These are phyloP conservation scores for Enteromius radiatus DNA, from an alignment of 2,797 vertebrate species.

Conservation along the genomic window DNA sequence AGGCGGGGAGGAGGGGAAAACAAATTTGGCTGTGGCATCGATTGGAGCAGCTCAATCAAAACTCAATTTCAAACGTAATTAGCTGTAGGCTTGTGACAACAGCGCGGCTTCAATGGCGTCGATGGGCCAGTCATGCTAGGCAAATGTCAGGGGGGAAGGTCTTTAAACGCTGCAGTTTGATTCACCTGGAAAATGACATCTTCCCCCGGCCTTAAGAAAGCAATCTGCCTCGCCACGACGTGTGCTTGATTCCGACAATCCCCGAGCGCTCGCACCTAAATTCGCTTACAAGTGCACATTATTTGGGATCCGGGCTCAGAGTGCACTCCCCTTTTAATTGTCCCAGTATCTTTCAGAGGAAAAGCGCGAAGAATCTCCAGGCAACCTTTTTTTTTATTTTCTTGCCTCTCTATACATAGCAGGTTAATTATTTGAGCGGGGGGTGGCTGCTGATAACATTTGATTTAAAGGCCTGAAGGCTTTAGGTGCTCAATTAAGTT, in stretches of 20 bases:
- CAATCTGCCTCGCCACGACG: slow-evolving; percentile 33
- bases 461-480: slow-evolving; percentile 96
- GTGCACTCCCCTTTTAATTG: slow-evolving; percentile 58
- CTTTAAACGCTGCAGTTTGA: slow-evolving; percentile 56
- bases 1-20: slow-evolving; percentile 92
- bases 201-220: slow-evolving; percentile 53
- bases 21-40: slow-evolving; percentile 98
- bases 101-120: slow-evolving; percentile 81
- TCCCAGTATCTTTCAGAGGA: slow-evolving; percentile 53
- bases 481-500: slow-evolving; percentile 99
- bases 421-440: slow-evolving; percentile 93
- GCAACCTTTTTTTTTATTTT: slow-evolving; percentile 61
- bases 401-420: slow-evolving; percentile 60
- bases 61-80: slow-evolving; percentile 99
- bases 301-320: slow-evolving; percentile 2
- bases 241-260: slow-evolving; percentile 46
- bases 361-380: slow-evolving; percentile 56
- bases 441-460: slow-evolving; percentile 90
- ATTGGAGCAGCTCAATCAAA: slow-evolving; percentile 99
- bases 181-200: slow-evolving; percentile 61
- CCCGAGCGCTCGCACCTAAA: slow-evolving; percentile 35
- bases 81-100: slow-evolving; percentile 94
- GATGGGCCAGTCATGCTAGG: slow-evolving; percentile 57
- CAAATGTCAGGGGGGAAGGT: slow-evolving; percentile 62
- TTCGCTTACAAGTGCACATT: slow-evolving; percentile 10